Conservation (phyloP, 2,113 vertebrate genomes). For the Otus sunia region DNA sequence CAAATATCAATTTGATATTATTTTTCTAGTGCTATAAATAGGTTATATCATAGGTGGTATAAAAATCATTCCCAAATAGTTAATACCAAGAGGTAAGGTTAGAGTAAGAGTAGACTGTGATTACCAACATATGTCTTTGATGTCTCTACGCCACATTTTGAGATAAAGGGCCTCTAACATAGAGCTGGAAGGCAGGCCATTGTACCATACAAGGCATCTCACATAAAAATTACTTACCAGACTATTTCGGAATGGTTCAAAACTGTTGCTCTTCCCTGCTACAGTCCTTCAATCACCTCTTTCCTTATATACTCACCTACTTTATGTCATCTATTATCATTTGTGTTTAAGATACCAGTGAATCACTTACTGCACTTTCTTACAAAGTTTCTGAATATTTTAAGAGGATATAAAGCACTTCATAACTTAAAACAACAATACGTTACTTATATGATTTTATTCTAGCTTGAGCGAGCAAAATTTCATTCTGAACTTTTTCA, state of each 20-base stretch:
- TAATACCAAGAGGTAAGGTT: background rate
- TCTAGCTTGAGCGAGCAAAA: background rate
- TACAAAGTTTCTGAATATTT: background rate
- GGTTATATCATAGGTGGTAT: background rate
- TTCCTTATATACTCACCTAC: background rate
- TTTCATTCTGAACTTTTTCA: background rate
- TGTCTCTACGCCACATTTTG: background rate
- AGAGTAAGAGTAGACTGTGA: background rate
- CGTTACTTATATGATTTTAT: background rate
- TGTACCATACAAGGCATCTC: background rate
- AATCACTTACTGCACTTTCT: background rate
- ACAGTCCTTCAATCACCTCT: background rate
- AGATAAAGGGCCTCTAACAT: accelerated
- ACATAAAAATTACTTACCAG: background rate
- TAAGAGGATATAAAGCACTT: background rate
- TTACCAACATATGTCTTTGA: background rate
- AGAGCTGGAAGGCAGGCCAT: background rate
- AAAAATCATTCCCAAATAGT: background rate
- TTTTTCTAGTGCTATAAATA: background rate
- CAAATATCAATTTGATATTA: background rate
- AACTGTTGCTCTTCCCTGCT: background rate
- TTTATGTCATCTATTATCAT: background rate
- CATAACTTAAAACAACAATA: background rate
- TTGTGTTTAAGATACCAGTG: background rate
- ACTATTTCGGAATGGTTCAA: background rate